phyloP scores from a whole-genome alignment of 2,888 invertebrate genomes.

The Pristionchus entomophagus region DNA sequence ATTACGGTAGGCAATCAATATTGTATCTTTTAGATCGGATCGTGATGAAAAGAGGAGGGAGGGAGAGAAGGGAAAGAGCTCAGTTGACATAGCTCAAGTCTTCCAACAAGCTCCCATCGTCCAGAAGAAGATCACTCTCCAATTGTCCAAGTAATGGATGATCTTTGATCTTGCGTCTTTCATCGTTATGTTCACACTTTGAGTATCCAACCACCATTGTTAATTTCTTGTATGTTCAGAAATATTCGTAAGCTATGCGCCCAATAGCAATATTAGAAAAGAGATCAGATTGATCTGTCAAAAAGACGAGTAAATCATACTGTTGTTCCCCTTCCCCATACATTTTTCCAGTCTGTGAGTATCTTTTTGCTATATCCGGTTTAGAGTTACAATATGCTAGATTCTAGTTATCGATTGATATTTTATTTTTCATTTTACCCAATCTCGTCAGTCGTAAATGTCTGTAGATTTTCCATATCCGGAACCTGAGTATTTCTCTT shows the following conservation, averaged over 20 bases:
- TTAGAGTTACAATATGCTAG: conserved; percentile 20
- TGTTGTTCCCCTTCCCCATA: not conserved
- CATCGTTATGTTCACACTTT: not conserved
- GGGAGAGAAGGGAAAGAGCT: not conserved
- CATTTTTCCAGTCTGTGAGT: not conserved
- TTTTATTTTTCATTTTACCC: not conserved
- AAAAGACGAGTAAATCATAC: conserved; percentile 20
- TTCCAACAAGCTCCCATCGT: conserved; percentile 16
- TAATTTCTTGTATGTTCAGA: not conserved
- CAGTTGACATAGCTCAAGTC: conserved; percentile 28
- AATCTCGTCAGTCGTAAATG: not conserved
- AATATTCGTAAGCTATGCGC: not conserved
- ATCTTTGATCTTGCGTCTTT: conserved; percentile 24
- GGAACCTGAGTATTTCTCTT: not conserved
- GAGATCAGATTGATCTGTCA: not conserved
- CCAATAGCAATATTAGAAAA: too few species aligned
- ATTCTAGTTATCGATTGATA: not conserved
- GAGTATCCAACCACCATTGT: not conserved
- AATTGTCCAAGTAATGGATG: not conserved
- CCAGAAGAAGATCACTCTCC: conserved; percentile 46
- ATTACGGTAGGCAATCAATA: not conserved
- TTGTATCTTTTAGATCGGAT: not conserved
- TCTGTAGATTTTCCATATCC: not conserved
- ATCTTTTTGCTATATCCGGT: not conserved
- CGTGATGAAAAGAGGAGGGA: not conserved